phyloP scores from a whole-genome alignment of 1,140 invertebrate species.

The Drosophila kohkoa region DNA sequence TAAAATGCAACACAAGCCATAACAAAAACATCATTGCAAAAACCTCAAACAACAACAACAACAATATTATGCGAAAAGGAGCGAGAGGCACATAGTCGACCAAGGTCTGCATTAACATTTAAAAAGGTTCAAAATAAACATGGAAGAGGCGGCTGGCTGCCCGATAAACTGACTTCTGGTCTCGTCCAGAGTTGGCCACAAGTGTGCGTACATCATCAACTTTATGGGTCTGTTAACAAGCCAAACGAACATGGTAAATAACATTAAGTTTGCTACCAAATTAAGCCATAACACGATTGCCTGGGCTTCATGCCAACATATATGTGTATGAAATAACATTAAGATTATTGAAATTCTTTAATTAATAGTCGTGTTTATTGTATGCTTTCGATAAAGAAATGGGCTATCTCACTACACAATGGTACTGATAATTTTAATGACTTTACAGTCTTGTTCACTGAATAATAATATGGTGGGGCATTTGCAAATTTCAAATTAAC shows the following conservation, averaged over 20 bases:
- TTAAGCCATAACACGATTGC: conserved; percentile 21
- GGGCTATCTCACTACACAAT: too few relatives aligned
- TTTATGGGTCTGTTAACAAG: conserved; percentile 58
- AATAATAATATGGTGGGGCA: neutral
- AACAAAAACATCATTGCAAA: conserved; percentile 35
- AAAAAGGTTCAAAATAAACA: conserved; percentile 72
- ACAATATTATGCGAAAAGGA: conserved; percentile 1
- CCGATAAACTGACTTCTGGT: conserved; percentile 25
- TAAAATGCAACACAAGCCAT: conserved; percentile 59
- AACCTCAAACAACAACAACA: conserved; percentile 30
- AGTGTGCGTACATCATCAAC: conserved; percentile 25
- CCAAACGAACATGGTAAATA: conserved; percentile 54
- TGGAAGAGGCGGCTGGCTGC: conserved; percentile 43
- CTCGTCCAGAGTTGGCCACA: conserved; percentile 7
- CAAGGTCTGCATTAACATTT: conserved; percentile 65
- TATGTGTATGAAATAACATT: neutral
- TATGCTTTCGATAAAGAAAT: neutral
- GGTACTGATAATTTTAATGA: neutral
- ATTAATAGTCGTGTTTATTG: neutral
- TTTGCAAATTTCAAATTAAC: neutral
- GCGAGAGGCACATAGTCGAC: conserved; percentile 10
- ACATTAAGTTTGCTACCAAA: conserved; percentile 47
- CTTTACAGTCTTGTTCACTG: neutral
- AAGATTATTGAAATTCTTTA: conserved; percentile 7
- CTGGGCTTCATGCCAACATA: neutral